Conservation (phyloP, 2,888 invertebrate genomes). For the Xanthorhoe spadicearia region DNA sequence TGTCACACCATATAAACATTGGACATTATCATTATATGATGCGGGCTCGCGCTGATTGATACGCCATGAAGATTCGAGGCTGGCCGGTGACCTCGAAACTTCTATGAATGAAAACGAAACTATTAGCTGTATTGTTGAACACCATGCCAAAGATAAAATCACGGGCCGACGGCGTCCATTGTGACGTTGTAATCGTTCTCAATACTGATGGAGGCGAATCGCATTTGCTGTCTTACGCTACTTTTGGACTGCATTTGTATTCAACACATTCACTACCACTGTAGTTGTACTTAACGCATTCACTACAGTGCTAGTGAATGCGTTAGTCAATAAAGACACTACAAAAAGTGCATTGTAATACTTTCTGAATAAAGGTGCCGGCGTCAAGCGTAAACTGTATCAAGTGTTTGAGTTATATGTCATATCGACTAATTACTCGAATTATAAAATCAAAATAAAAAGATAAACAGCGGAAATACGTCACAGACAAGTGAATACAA, state of each 20-base stretch:
- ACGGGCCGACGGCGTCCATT: conserved; percentile 45
- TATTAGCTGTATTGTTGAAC: conserved; percentile 51
- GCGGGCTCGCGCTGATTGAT: conserved; percentile 32
- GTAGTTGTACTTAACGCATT: no score
- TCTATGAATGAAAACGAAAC: conserved; percentile 51
- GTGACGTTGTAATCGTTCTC: conserved; percentile 47
- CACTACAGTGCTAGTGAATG: no score
- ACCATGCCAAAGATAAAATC: conserved; percentile 56
- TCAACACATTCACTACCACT: not conserved
- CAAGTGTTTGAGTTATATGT: no score
- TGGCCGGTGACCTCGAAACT: conserved; percentile 50
- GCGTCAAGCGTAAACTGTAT: no score
- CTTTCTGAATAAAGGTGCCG: no score
- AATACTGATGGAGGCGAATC: conserved; percentile 40
- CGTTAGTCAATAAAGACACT: no score
- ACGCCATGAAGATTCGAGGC: conserved; percentile 25
- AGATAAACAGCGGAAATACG: not conserved
- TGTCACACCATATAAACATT: conserved; percentile 30
- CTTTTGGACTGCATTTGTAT: no score
- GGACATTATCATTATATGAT: conserved; percentile 18
- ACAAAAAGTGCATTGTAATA: no score
- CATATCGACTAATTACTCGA: not conserved
- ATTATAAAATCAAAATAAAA: not conserved
- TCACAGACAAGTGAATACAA: conserved; percentile 5
- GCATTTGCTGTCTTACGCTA: conserved; percentile 25